These are phyloP conservation scores for Magallana nippona DNA, from an alignment of 2,888 invertebrate genomes.

Conservation along the genomic window DNA sequence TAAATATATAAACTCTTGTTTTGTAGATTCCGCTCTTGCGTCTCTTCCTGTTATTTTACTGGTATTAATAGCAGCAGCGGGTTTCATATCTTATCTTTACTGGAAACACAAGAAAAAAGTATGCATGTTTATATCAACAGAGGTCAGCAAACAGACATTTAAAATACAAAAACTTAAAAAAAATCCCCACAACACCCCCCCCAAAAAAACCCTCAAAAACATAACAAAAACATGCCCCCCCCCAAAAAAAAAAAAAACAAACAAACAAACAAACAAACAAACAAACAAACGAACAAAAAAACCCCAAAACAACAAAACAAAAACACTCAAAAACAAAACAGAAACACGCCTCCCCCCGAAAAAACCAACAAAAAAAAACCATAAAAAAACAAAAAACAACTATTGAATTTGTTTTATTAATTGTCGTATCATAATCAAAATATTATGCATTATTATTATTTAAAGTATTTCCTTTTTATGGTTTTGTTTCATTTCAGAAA, in stretches of 20 bases:
- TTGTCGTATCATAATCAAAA: no score
- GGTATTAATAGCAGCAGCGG: background rate
- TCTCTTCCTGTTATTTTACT: background rate
- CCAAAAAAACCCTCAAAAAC: background rate
- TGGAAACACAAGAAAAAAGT: constrained; percentile 16
- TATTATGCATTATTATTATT: no score
- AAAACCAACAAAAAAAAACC: background rate
- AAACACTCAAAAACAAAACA: no score
- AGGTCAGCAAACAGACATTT: no score
- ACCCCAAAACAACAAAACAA: background rate
- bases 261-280: background rate
- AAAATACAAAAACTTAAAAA: background rate
- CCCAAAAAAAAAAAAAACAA: background rate
- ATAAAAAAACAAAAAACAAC: background rate
- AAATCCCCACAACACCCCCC: background rate
- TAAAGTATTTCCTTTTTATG: no score
- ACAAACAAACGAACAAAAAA: background rate
- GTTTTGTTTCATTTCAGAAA: background rate
- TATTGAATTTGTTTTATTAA: no score
- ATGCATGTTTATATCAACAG: background rate
- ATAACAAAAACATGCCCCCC: background rate
- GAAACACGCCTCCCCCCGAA: no score
- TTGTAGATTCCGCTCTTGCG: background rate
- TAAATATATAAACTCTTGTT: no score
- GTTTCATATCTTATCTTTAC: background rate